Evolutionary conservation across 2,113 vertebrate species (phyloP).

Genomic region (Nothoprocta perdicaria): DNA sequence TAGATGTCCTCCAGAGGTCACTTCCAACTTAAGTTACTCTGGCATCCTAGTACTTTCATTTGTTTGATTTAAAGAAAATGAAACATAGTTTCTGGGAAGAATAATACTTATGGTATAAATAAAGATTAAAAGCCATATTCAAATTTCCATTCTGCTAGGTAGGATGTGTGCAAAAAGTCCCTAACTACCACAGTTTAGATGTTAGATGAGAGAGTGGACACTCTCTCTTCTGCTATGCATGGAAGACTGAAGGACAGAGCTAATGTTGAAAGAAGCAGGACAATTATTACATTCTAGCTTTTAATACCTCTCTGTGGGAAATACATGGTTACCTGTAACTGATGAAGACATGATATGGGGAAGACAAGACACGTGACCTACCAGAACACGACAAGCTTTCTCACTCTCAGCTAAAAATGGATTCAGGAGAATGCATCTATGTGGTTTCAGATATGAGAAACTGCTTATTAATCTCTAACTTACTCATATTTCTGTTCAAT

Average conservation of each 20-base stretch:
- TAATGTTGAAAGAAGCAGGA: neutral
- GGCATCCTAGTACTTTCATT: neutral
- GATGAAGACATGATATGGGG: neutral
- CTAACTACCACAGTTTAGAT: neutral
- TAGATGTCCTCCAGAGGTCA: neutral
- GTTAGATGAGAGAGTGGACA: neutral
- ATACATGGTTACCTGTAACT: neutral
- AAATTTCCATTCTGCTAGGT: neutral
- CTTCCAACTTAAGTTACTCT: neutral
- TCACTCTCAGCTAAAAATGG: neutral
- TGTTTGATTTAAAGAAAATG: neutral
- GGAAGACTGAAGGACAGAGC: neutral
- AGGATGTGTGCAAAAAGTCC: neutral
- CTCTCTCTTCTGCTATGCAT: neutral
- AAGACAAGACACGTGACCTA: neutral
- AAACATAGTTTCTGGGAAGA: neutral
- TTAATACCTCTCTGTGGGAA: neutral
- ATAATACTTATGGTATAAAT: neutral
- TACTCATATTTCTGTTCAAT: neutral
- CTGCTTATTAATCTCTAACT: neutral
- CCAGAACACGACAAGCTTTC: neutral
- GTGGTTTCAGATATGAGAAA: neutral
- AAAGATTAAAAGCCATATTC: neutral
- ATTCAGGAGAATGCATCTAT: neutral
- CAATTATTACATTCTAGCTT: neutral